These are phyloP conservation scores for Euschistus heros DNA, from an alignment of 1,140 invertebrate genomes.

Conservation along the genomic window DNA sequence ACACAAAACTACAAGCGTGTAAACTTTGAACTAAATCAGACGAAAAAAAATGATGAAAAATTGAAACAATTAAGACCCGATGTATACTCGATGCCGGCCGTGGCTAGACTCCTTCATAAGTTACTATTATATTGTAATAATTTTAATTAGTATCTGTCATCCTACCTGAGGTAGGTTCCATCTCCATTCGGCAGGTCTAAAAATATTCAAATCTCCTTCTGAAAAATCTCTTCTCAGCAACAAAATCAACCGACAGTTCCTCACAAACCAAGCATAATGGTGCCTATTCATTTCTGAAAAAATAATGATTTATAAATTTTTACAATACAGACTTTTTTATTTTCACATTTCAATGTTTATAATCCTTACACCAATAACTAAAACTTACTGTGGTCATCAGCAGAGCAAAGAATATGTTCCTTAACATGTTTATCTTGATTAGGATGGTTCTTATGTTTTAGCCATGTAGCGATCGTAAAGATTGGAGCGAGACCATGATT, in stretches of 20 bases:
- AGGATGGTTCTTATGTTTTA: slow-evolving; percentile 67
- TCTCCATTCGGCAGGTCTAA: slow-evolving; percentile 94
- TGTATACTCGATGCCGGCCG: too few relatives aligned
- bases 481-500: slow-evolving; percentile 63
- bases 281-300: slow-evolving; percentile 90
- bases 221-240: slow-evolving; percentile 84
- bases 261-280: slow-evolving; percentile 92
- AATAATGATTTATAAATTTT: slow-evolving; percentile 10
- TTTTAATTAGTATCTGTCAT: too few relatives aligned
- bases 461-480: slow-evolving; percentile 87
- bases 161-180: slow-evolving; percentile 74
- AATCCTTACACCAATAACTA: too few relatives aligned
- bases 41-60: too few relatives aligned
- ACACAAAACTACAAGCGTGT: too few relatives aligned
- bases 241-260: slow-evolving; percentile 91
- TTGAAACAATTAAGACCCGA: too few relatives aligned
- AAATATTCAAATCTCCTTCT: slow-evolving; percentile 86
- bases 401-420: slow-evolving; percentile 90
- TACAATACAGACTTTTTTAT: too few relatives aligned
- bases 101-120: too few relatives aligned
- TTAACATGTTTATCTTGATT: slow-evolving; percentile 75
- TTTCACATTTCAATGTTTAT: background rate
- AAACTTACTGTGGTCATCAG: slow-evolving; percentile 85
- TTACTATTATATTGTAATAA: too few relatives aligned
- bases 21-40: too few relatives aligned